Conservation (phyloP, 2,797 vertebrate species). For the Centropyge bicolor region DNA sequence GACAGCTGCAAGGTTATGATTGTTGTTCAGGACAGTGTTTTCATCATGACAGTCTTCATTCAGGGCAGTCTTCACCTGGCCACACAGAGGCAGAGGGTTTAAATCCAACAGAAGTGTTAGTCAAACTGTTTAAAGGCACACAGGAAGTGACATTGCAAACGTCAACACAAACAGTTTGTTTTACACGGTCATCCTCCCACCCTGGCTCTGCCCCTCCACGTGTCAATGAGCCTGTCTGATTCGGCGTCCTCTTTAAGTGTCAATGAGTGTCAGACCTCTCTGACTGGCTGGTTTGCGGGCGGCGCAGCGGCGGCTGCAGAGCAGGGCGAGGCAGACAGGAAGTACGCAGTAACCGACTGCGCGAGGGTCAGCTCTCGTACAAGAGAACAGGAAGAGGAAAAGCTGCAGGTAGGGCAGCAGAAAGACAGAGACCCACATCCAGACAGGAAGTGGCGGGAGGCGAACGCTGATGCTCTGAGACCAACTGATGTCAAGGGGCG, state of each 20-base stretch:
- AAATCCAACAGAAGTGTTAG: background rate
- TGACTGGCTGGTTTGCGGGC: constrained; percentile 92
- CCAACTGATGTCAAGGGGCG: constrained; percentile 84
- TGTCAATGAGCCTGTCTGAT: background rate
- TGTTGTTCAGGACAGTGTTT: no score
- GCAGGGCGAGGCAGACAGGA: constrained; percentile 93
- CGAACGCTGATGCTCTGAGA: constrained; percentile 87
- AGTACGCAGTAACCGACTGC: constrained; percentile 96
- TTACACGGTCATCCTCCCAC: no score
- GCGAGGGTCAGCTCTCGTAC: constrained; percentile 94
- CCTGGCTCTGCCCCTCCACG: constrained; percentile 41
- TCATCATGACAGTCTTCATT: background rate
- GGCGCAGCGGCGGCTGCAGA: constrained; percentile 93
- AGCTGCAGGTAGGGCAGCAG: constrained; percentile 96
- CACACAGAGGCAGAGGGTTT: background rate
- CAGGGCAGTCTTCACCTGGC: background rate
- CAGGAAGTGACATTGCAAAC: constrained; percentile 59
- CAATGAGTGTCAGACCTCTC: constrained; percentile 90
- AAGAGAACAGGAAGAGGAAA: constrained; percentile 98
- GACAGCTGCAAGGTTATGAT: background rate
- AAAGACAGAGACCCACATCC: constrained; percentile 93
- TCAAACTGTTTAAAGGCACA: constrained; percentile 53
- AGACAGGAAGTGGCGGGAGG: constrained; percentile 91
- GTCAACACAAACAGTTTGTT: constrained; percentile 13
- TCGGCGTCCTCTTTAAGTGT: constrained; percentile 80